Base-by-base conservation (phyloP, 2,888 invertebrate genomes). In the Chirona hameri region DNA sequence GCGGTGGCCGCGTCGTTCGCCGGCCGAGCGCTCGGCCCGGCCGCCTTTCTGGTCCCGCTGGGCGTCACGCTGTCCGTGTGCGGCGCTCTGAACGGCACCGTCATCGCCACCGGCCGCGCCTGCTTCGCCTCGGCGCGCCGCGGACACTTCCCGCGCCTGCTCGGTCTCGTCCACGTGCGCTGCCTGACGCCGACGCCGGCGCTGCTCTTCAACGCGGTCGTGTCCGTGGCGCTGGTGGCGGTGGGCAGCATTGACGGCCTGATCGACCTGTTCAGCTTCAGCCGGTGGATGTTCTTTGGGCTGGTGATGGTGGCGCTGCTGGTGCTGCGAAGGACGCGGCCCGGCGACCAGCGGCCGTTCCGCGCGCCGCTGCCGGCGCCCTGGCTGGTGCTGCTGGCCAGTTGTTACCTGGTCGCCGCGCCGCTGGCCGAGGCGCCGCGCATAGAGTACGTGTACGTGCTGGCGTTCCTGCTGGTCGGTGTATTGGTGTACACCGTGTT, bases 171-270 rank as follows among this genome's bases (percentile, higher is more conserved):
- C 65, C 96, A 97, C 89, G 93, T 97, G 84, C 92, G 94, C 83
- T 92, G 95, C 82, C 93, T 95, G 87, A 97, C 97, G 82, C 97
- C 97, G 27, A 93, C 95, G 46, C 97, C 97, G n/a, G 97, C 97
- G 85, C 91, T 97, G 84, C 31, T 39, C 10, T 89, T 90, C 81
- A 90, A 92, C 91, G 93, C 92, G 21, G 48, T 93, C 39, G 89
- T 95, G n/a, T 90, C 94, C 0, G 88, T 93, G 69, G 85, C 92
- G 79, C 94, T 93, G 88, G 92, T 95, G 81, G 86, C 93, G 80
- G 90, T 92, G 48, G 94, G 94, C 82, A 91, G 94, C 88, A 94
- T 95, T 83, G 90, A 90, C 81, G 91, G 92, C 1, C 89, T 96
- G 24, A 95, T 96, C 85, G 93, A 95, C 86, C 94, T 95, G 87